Conservation (phyloP, 2,113 vertebrate genomes). For the Neogobius melanostomus region DNA sequence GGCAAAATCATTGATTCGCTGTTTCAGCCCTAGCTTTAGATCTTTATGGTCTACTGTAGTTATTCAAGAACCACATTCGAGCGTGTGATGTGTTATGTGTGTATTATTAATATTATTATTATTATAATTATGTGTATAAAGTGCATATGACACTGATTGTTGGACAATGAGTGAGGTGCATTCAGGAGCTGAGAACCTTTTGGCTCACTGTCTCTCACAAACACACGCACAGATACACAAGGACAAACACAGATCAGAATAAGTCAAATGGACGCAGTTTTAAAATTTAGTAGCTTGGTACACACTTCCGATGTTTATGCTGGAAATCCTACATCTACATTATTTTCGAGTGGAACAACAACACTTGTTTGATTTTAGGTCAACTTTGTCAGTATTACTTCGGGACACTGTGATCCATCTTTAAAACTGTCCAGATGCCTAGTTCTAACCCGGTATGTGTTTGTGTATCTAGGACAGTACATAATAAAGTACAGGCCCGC, state of each 20-base stretch:
- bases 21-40: too few relatives aligned
- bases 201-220: background rate
- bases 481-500: conserved; percentile 11
- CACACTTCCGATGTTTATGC: too few relatives aligned
- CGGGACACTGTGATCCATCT: background rate
- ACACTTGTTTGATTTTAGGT: too few relatives aligned
- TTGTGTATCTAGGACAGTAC: background rate
- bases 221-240: conserved; percentile 17
- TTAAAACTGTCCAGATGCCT: background rate
- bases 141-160: conserved; percentile 8
- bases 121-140: too few relatives aligned
- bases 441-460: background rate
- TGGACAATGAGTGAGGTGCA: conserved; percentile 9
- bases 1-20: too few relatives aligned
- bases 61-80: background rate
- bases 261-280: background rate
- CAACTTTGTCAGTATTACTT: too few relatives aligned
- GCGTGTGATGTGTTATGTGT: background rate
- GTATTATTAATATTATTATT: too few relatives aligned
- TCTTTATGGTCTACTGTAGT: too few relatives aligned
- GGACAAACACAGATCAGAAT: conserved; percentile 13
- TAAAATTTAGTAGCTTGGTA: background rate
- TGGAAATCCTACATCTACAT: too few relatives aligned
- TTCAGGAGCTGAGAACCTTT: conserved; percentile 6
- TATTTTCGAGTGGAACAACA: too few relatives aligned